Base-by-base conservation (phyloP, 2,888 invertebrate species). In the Leptinotarsa juncta region DNA sequence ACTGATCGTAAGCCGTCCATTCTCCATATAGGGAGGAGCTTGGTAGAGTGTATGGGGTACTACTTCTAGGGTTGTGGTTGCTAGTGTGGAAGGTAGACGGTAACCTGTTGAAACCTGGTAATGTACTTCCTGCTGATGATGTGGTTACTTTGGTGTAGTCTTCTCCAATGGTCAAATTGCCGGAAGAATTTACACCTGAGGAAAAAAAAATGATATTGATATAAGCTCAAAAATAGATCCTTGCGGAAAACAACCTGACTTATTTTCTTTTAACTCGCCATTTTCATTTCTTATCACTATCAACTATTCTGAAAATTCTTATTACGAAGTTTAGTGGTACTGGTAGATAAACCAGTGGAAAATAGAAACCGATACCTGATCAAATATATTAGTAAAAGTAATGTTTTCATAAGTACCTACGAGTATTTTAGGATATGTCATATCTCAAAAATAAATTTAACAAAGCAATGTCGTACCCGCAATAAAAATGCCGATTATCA, bases 91-190 rank as follows among this genome's bases (percentile, higher is more conserved):
- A 85, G 0, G 81, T 78, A 7, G 84, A 77, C 3, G 85, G 82
- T 10, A 87, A 76, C 26, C 86, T 79, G 72, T 82, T 86, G 78
- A 87, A 87, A 2, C 81, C 86, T n/a, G 87, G 87, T 26, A 87
- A 80, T 16, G 84, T 74, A 50, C 83, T 81, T 55, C 81, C 83
- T 4, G 82, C 71, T 1, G 81, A 74, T 0, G 85, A 82, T 0
- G 85, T 83, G 3, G 84, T 80, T 53, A 84, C 85, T 80, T 85
- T 85, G 2, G 85, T 83, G 50, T 80, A 80, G 15, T 85, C 84
- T 50, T 85, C 85, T 1, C 82, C 51, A 3, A 85, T 67, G n/a
- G 79, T 65, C 15, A 79, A 50, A 7, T 72, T 57, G 20, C 75
- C 76, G 12, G 76, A 77, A 14, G 83, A 77, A 55, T 80, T 82